phyloP scores from a whole-genome alignment of 2,113 vertebrate genomes.

The Ploceus nigricollis region DNA sequence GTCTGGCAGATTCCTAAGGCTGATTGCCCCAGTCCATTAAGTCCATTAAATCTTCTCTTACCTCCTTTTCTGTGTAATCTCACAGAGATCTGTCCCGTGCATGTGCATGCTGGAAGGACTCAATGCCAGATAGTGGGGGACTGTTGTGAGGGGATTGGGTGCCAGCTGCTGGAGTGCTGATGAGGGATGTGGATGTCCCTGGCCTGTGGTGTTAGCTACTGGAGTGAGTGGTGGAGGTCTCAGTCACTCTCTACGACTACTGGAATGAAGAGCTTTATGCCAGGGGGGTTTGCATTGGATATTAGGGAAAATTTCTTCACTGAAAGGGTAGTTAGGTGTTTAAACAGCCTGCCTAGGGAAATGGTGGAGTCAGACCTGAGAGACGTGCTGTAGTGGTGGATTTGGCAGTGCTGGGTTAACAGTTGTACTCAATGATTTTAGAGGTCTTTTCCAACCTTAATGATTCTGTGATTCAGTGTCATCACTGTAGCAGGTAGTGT shows the following conservation, averaged over 20 bases:
- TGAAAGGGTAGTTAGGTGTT: not conserved
- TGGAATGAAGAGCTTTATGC: not conserved
- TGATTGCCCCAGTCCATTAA: not conserved
- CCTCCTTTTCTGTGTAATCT: not conserved
- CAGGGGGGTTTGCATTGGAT: not conserved
- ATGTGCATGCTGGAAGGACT: not conserved
- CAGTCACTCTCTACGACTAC: not conserved
- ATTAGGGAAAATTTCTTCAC: not conserved
- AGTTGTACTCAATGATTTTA: not conserved
- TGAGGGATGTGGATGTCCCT: fast-evolving
- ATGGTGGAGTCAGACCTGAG: not conserved
- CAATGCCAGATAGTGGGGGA: not conserved
- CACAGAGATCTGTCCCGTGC: fast-evolving
- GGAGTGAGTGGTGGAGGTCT: fast-evolving
- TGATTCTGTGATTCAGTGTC: not conserved
- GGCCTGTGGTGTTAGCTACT: not conserved
- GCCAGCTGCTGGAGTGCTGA: not conserved
- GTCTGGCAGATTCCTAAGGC: not conserved
- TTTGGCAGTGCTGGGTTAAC: not conserved
- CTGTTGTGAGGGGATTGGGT: not conserved
- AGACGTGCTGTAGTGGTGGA: not conserved
- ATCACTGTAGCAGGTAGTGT: not conserved
- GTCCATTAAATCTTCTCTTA: not conserved
- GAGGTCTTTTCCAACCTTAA: not conserved
- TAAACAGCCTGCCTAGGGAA: not conserved